Conservation (phyloP, 1,140 invertebrate species). For the Plectrocnemia conspersa region DNA sequence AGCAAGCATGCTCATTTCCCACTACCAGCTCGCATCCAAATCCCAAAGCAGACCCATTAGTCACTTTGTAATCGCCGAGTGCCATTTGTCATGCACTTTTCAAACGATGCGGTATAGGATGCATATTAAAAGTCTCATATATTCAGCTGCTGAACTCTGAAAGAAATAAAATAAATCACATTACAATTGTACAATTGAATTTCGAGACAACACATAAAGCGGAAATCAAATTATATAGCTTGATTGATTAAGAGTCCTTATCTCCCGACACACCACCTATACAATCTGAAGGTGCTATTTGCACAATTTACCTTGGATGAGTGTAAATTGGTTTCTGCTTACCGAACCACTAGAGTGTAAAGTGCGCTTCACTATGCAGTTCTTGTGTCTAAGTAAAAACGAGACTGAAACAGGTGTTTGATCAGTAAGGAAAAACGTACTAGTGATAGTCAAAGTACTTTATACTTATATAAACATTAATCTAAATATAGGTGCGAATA, state of each 20-base stretch:
- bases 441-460: too few species aligned
- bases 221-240: background rate
- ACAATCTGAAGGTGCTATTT: background rate
- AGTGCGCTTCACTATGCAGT: too few species aligned
- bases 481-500: too few species aligned
- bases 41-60: conserved; percentile 12
- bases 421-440: too few species aligned
- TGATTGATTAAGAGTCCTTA: background rate
- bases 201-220: background rate
- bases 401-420: too few species aligned
- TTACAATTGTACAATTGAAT: background rate
- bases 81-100: conserved; percentile 18
- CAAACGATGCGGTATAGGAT: too few species aligned
- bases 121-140: too few species aligned
- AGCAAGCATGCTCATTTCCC: conserved; percentile 2
- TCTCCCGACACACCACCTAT: background rate
- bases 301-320: background rate
- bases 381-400: too few species aligned
- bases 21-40: conserved; percentile 14
- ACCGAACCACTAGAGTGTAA: too few species aligned
- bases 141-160: background rate
- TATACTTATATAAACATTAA: too few species aligned
- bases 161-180: background rate
- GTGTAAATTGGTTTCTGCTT: conserved; percentile 3
- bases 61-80: conserved; percentile 2